Conservation (phyloP, 2,797 vertebrate genomes). For the Gobionotothen gibberifrons region DNA sequence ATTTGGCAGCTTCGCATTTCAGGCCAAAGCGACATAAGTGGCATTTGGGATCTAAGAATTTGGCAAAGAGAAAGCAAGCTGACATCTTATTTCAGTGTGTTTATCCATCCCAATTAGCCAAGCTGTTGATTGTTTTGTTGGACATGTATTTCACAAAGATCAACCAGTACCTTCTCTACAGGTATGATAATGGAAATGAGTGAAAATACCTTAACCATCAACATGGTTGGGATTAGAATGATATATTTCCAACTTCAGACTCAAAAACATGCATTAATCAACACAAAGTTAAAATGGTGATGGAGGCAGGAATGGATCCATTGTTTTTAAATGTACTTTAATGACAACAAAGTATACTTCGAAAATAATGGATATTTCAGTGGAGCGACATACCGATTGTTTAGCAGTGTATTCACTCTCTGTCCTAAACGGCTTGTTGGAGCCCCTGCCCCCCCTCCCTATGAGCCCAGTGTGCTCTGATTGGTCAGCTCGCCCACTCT, state of each 20-base stretch:
- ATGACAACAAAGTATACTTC: neutral
- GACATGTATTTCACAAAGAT: slow-evolving; percentile 6
- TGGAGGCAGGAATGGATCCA: neutral
- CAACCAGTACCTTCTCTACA: neutral
- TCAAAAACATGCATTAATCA: neutral
- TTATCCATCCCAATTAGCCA: slow-evolving; percentile 2
- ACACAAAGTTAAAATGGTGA: neutral
- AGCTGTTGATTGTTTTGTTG: slow-evolving; percentile 1
- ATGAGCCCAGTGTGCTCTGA: too few relatives aligned
- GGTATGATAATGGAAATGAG: neutral
- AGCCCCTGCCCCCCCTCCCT: too few relatives aligned
- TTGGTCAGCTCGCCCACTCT: too few relatives aligned
- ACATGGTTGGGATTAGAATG: neutral
- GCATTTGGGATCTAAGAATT: slow-evolving; percentile 5
- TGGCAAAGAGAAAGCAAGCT: slow-evolving; percentile 10
- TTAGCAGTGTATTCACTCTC: too few relatives aligned
- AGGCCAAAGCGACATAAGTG: neutral
- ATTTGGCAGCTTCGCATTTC: slow-evolving; percentile 22
- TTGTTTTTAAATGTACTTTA: neutral
- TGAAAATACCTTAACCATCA: neutral
- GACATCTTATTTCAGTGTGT: neutral
- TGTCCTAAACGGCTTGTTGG: too few relatives aligned
- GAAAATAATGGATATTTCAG: neutral
- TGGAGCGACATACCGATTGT: neutral
- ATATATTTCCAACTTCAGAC: too few relatives aligned